Base-by-base conservation (phyloP, 2,113 vertebrate species). In the Eidolon helvum region DNA sequence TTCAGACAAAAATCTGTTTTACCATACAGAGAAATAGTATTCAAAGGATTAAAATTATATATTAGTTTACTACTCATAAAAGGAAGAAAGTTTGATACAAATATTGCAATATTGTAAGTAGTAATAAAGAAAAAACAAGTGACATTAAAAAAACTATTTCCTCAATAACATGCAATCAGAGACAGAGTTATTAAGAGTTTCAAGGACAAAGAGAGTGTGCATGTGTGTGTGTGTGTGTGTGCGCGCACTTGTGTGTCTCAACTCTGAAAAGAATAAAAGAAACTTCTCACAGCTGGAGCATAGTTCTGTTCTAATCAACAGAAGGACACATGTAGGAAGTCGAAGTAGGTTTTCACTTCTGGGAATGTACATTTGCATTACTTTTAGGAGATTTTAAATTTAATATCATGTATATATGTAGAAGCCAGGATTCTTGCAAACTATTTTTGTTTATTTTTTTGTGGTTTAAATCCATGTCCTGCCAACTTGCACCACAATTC, bases 241-340 rank as follows among this genome's bases (percentile, higher is more conserved):
- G 48, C 11, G 45, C 43, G 43, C 7, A 8, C 7, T 5, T 11
- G 43, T 48, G 48, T 14, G 48, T 14, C 96, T 84, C 0, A 18
- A 22, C n/a, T 77, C 22, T 84, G 22, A 93, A 91, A 59, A 63
- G 7, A 38, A 7, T 45, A 3, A 91, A 92, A 93, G 22, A 82
- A 92, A 77, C 0, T 48, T 48, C 30, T 91, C 26, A 48, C 66
- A 89, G 68, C 22, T 93, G 18, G 61, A 96, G 18, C 45, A 14
- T 66, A 89, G 61, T 14, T 98, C 57, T 95, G 7, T 48, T 95
- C 55, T 96, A 75, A 90, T 95, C 84, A 93, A 71, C 66, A 92
- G 55, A 93, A 55, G 71, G 30, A 84, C 28, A 87, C 59, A 35
- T 24, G 57, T 14, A n/a, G 40, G 7, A 88, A 85, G 50, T 21